Conservation (phyloP, 37 sponge, comb jelly and placozoan genomes). For the Crambe crambe region DNA sequence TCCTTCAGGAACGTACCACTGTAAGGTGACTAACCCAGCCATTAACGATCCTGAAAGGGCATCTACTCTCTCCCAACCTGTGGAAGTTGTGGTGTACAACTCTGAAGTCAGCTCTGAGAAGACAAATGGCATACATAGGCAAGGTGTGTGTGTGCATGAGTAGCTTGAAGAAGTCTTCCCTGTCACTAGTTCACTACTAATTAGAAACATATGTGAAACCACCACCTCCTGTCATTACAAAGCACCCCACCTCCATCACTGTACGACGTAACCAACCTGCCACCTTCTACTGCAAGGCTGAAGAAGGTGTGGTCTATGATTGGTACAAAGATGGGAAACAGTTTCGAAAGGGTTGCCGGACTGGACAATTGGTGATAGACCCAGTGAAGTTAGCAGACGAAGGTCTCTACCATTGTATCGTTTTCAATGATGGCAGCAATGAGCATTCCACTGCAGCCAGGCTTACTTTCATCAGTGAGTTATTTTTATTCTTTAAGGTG, state of each 20-base stretch:
- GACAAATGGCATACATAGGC: neutral
- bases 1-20: constrained; percentile 22
- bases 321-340: constrained; percentile 22
- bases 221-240: constrained; percentile 13
- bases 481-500: constrained; percentile 3
- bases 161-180: neutral
- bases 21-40: constrained; percentile 34
- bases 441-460: neutral
- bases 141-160: constrained; percentile 3
- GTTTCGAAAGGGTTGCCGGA: neutral
- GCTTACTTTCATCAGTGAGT: constrained; percentile 3
- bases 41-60: constrained; percentile 18
- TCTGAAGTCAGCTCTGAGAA: neutral
- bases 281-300: constrained; percentile 4
- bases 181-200: too few relatives aligned
- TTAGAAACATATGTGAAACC: neutral
- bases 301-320: constrained; percentile 9
- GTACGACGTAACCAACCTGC: neutral
- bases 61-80: constrained; percentile 3
- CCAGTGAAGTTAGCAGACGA: neutral
- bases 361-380: neutral
- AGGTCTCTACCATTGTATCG: constrained; percentile 21
- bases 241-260: constrained; percentile 1
- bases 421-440: neutral
- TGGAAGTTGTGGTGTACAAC: neutral